Evolutionary conservation across 2,797 vertebrate genomes (phyloP), one percentile per base, ranked within the genome.

Genomic region (Odontamblyopus rebecca): DNA sequence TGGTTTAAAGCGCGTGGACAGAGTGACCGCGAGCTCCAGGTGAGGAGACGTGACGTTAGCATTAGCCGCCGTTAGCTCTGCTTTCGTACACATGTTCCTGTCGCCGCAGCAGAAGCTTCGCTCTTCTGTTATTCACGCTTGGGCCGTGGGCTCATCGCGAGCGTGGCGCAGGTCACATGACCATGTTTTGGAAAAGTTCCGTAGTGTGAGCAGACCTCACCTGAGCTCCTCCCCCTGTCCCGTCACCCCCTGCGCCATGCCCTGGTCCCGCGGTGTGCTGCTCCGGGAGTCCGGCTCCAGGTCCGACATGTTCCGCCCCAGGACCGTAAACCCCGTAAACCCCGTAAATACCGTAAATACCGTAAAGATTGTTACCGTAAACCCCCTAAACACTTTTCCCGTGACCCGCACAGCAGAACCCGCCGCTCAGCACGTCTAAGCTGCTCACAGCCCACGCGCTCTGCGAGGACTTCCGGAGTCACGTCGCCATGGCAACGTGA

Each of bases 391-490:
- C 23, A 23, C 23, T 23, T 23, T 23, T 23, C 23, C 23, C 23
- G 23, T 23, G 23, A 23, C 23, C 23, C 23, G 23, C 23, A 23
- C 23, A 23, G 23, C 23, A 23, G 23, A 23, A 23, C 23, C 23
- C 23, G 23, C 23, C 23, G 18, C 48, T 19, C 16, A 54, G 29
- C 35, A 26, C 41, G 41, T 15, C 41, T 67, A 67, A 30, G 50
- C 65, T 35, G 18, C 29, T 67, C 50, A 30, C 48, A 13, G 44
- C 63, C 6, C 63, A 27, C 23, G 38, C 41, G 7, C 4, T 41
- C 63, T 50, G 13, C 2, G 4, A 18, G 18, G 9, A 67, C 65
- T 67, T 67, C 65, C 65, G 65, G 65, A 50, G 48, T 67, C 48
- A 30, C 8, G 50, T 67, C 50, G 9, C 27, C 11, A 67, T 67